Evolutionary conservation across 2,797 vertebrate genomes (phyloP), one percentile per base, ranked within the genome.

Genomic region (Diglossa cyanea): DNA sequence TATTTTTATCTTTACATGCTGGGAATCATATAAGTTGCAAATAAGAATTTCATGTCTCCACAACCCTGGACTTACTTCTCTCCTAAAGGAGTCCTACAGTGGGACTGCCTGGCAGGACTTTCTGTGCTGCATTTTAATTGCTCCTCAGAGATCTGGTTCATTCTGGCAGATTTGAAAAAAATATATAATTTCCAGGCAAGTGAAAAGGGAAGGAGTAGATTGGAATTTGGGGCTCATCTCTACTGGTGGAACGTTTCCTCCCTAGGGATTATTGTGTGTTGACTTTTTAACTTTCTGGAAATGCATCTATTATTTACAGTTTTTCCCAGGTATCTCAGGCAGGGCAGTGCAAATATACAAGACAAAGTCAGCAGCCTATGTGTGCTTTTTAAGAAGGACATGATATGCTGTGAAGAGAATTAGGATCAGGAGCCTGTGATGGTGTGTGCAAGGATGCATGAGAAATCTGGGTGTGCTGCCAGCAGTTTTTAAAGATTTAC

Each of bases 271-370:
- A 21, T 42, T 86, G n/a, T 20, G 10, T 0, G 0, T 28, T 71
- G 68, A 11, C 28, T 83, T 90, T 88, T 86, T 39, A 75, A 61
- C 39, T 94, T 91, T 76, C 42, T 91, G 55, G 35, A 83, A 83
- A 58, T 62, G 13, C 10, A 80, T 86, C 24, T 86, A 31, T 73
- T 82, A 73, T 82, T 88, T 79, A 65, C 45, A 14, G 33, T 45
- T 72, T 74, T 73, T 7, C 62, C 30, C 66, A 54, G 18, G 23
- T 61, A 18, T 51, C 48, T 89, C 40, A 65, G 50, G 37, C 44
- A 85, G 51, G 24, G 31, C 65, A 72, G 19, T 48, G 17, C 54
- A 88, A 93, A 90, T 83, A 66, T 23, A 51, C 35, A 70, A 58
- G 51, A 39, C 24, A 73, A 88, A 77, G 68, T 74, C 75, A 80